A percentile compares a stretch with the other conserved stretches of the same genome.
Conservation (phyloP, 2,888 invertebrate genomes). For the Rhogogaster chlorosoma region DNA sequence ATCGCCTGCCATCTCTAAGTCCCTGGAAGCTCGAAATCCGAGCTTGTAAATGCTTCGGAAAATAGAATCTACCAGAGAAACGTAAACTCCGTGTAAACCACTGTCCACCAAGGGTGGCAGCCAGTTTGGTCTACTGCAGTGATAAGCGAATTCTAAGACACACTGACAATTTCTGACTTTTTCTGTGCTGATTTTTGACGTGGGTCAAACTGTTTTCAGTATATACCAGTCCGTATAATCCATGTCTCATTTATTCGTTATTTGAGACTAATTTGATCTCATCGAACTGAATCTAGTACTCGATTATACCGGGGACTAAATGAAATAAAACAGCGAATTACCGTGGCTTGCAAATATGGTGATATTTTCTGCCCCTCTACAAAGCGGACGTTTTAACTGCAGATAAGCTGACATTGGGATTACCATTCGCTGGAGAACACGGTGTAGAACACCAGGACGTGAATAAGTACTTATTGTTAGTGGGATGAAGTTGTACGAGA, state of each 20-base stretch:
- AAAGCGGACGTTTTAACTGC: conserved; percentile 22
- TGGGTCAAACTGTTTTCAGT: neutral
- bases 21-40: neutral
- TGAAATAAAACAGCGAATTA: neutral
- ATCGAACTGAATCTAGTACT: conserved; percentile 1
- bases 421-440: neutral
- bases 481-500: conserved; percentile 15
- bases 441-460: conserved; percentile 5
- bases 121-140: neutral
- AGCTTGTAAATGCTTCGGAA: conserved; percentile 27
- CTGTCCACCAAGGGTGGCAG: neutral
- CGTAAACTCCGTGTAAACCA: neutral
- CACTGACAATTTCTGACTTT: neutral
- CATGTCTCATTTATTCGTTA: neutral
- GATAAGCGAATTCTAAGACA: neutral
- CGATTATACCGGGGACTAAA: neutral
- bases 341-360: conserved; percentile 14
- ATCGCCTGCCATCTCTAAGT: conserved; percentile 51
- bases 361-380: neutral
- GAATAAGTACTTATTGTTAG: conserved; percentile 31
- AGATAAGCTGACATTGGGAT: conserved; percentile 25
- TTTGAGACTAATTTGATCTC: neutral
- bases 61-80: neutral
- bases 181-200: neutral
- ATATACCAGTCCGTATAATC: neutral